Evolutionary conservation across 2,797 vertebrate species (phyloP), one percentile per base, ranked within the genome.

Genomic region (Sebastes cheni): DNA sequence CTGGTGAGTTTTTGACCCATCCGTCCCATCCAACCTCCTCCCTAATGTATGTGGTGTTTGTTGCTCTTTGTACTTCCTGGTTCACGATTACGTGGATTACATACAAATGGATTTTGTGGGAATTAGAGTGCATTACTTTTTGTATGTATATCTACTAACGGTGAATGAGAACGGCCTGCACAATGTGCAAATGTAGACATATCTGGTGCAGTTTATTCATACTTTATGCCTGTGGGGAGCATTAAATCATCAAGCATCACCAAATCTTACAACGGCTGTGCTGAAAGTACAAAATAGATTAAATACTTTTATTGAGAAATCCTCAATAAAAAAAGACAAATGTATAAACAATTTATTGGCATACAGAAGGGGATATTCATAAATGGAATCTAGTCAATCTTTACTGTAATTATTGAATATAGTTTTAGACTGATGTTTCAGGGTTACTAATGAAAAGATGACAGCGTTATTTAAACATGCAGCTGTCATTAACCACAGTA

Each of bases 391-490:
- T 55, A 20, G 27, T 54, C 11, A 61, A 27, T 18, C 5, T 5
- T 25, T 27, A 52, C 29, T 64, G 27, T 39, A 22, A n/a, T 67
- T 32, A 52, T 74, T 61, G 16, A 12, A 42, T 55, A 20, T 32
- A 30, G 10, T 18, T 34, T 64, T 7, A 14, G 13, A n/a, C 11
- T 60, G 25, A 61, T 59, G 42, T 72, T 61, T 39, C n/a, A 25
- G 25, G 23, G 32, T 82, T 18, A 52, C 23, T 73, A 62, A 68
- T 83, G 60, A 32, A 72, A 11, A 32, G 30, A 65, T 42, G 36
- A 13, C 23, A 9, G n/a, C 55, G 46, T 30, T 77, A 50, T 62
- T 77, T 65, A 30, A n/a, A 58, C 58, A 46, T 11, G 4, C 55
- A 18, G 54, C 30, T 68, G 39, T 80, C 22, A 71, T 69, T 22